phyloP scores from a whole-genome alignment of 2,113 vertebrate genomes.

The Monarcha castaneiventris region DNA sequence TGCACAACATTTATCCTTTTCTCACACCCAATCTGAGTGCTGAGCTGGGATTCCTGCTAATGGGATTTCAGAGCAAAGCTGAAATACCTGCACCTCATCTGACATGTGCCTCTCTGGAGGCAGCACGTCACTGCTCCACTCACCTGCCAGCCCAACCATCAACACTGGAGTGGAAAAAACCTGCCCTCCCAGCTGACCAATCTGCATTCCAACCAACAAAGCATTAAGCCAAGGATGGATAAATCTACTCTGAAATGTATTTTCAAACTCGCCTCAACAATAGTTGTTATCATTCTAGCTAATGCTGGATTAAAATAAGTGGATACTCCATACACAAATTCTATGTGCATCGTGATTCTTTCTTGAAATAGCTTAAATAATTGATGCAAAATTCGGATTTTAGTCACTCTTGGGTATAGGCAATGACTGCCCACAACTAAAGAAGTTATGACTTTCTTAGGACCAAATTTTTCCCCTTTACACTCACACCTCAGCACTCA shows the following conservation, averaged over 20 bases:
- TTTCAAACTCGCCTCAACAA: neutral
- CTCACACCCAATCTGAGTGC: neutral
- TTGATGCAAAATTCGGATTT: neutral
- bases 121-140: neutral
- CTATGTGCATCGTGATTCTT: neutral
- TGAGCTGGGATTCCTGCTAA: neutral
- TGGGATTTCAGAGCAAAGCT: neutral
- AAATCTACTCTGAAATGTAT: neutral
- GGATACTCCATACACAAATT: neutral
- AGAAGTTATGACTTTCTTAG: neutral
- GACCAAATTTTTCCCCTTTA: neutral
- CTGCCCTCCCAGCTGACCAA: neutral
- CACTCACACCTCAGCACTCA: neutral
- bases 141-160: neutral
- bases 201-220: neutral
- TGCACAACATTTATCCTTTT: neutral
- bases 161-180: neutral
- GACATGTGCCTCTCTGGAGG: neutral
- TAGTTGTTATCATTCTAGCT: neutral
- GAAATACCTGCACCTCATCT: neutral
- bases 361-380: neutral
- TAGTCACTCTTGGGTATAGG: neutral
- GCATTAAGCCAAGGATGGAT: neutral
- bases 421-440: neutral
- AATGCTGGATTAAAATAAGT: neutral